Base-by-base conservation (phyloP, 2,888 invertebrate genomes). In the Agrotis ipsilon region DNA sequence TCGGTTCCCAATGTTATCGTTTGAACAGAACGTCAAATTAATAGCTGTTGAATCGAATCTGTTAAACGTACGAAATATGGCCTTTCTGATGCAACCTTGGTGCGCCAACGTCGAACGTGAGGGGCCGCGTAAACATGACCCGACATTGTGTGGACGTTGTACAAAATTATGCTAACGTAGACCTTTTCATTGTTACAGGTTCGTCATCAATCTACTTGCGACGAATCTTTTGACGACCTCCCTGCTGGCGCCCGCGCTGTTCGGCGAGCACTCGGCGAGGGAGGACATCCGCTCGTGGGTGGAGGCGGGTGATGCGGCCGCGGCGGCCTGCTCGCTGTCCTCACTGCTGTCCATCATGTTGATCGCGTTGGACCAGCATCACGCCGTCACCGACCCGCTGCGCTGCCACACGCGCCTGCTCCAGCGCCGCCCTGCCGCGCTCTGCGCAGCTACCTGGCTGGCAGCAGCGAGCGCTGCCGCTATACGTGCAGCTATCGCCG, bases 231-330 rank as follows among this genome's bases (percentile, higher is more conserved):
- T 95, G 91, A 95, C 94, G 78, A 96, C 94, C 85, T 93, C 94
- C 88, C 92, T 95, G 87, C 94, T 94, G 57, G 96, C 96, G 91
- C 95, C 95, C 89, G 96, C 96, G 72, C 88, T 94, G 75, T 95
- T 95, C 74, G 96, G 94, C 89, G 96, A 94, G 92, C 97, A 97
- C 82, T 97, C 96, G 62, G 97, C 97, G 84, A 97, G 97, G 73
- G 97, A 97, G 89, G 92, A 84, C 61, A 96, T 97, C 54, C 97
- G 96, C 72, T 97, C 97, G 45, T 97, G 97, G 94, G 92, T 92
- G 66, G 94, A 95, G 79, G 94, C 93, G 3, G 93, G 93, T 18
- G 98, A 98, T 85, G 97, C 94, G 14, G 92, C 92, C 9, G 93
- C 93, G 2, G 91, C 92, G 7, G 93, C 92, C 83, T 96, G 94